phyloP scores from a whole-genome alignment of 2,113 vertebrate genomes.

The Artemisiospiza belli region DNA sequence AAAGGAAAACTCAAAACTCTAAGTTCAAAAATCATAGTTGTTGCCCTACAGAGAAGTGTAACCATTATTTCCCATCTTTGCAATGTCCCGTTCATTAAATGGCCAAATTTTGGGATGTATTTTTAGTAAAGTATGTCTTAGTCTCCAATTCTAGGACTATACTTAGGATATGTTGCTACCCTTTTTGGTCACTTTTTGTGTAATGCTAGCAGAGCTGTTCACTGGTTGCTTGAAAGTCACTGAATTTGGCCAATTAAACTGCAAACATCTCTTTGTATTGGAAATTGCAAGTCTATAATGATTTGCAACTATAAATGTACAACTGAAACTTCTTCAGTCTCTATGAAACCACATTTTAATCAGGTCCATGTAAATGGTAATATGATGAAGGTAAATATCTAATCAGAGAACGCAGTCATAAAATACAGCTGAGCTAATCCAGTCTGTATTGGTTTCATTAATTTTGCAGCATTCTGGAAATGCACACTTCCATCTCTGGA shows the following conservation, averaged over 20 bases:
- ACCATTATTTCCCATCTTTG: not conserved
- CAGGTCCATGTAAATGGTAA: not conserved
- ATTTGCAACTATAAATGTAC: not conserved
- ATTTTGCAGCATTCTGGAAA: not conserved
- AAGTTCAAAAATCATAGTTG: not conserved
- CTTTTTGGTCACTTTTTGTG: not conserved
- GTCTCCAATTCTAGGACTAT: not conserved
- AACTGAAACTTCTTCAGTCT: not conserved
- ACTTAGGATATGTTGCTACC: not conserved
- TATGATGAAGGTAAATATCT: not conserved
- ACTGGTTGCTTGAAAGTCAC: not conserved
- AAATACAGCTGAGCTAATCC: not conserved
- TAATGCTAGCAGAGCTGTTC: not conserved
- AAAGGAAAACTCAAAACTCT: not conserved
- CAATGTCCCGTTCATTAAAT: not conserved
- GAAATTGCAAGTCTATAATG: not conserved
- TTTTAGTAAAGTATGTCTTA: not conserved
- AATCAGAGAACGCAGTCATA: not conserved
- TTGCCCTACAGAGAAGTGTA: not conserved
- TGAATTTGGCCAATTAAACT: not conserved
- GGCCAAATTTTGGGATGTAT: not conserved
- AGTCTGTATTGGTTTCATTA: not conserved
- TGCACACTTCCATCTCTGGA: not conserved
- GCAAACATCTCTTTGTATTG: not conserved
- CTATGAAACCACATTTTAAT: not conserved